Conservation (phyloP, 2,113 vertebrate genomes). For the Columba janthina region DNA sequence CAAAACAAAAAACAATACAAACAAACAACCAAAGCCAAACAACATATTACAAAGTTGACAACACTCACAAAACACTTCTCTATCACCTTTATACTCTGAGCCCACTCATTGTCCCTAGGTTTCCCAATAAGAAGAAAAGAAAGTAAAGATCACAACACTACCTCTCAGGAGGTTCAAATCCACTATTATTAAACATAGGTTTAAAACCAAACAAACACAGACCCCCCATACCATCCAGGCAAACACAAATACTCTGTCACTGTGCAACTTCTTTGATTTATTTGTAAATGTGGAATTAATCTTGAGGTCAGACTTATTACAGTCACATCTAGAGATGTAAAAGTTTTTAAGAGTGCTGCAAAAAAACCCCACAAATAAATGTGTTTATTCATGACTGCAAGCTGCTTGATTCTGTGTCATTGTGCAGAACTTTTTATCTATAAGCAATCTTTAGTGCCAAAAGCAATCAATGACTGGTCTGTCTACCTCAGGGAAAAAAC, state of each 20-base stretch:
- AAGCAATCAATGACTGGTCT: not conserved
- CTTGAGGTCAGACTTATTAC: not conserved
- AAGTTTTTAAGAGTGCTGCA: not conserved
- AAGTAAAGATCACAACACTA: not conserved
- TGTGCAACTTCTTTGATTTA: not conserved
- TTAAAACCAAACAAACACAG: not conserved
- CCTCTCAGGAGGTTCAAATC: not conserved
- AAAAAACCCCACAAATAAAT: not conserved
- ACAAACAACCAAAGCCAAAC: too few relatives aligned
- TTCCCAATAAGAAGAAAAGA: not conserved
- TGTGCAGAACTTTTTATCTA: not conserved
- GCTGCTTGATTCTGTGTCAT: not conserved
- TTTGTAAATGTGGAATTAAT: not conserved
- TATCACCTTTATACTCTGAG: not conserved
- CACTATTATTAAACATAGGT: not conserved
- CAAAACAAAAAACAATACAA: too few relatives aligned
- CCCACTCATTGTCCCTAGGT: not conserved
- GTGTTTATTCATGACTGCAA: not conserved
- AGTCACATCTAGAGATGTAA: not conserved
- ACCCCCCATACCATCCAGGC: not conserved
- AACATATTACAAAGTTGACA: not conserved
- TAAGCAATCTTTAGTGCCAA: not conserved
- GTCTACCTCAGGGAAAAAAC: not conserved
- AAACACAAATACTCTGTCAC: not conserved
- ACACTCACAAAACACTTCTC: not conserved